Conservation (phyloP, 1,140 invertebrate species). For the Berghia stephanieae region DNA sequence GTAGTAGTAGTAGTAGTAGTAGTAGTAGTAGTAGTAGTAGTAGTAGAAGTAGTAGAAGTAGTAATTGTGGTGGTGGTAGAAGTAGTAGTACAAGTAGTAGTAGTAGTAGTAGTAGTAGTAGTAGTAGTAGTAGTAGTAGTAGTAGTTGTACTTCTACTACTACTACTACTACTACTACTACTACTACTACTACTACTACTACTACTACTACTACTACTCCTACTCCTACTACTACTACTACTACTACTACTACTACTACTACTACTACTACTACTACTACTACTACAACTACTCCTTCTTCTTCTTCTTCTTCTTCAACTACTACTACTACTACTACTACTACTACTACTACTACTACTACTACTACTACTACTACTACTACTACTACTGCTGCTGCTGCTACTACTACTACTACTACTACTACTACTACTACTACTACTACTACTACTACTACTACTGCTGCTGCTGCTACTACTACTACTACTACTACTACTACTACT, state of each 20-base stretch:
- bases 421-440: constrained; percentile 7
- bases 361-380: constrained; percentile 7
- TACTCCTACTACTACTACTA: too few relatives aligned
- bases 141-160: not conserved
- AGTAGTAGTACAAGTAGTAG: not conserved
- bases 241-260: not conserved
- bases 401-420: constrained; percentile 8
- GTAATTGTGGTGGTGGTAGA: too few relatives aligned
- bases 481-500: constrained; percentile 7
- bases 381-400: constrained; percentile 4
- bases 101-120: not conserved
- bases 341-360: constrained; percentile 8
- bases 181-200: too few relatives aligned
- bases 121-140: not conserved
- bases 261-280: constrained; percentile 21
- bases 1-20: constrained; percentile 7
- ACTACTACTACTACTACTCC: too few relatives aligned
- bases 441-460: constrained; percentile 11
- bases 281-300: too few relatives aligned
- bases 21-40: constrained; percentile 7
- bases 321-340: constrained; percentile 7
- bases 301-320: not conserved
- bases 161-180: constrained; percentile 8
- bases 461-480: not conserved
- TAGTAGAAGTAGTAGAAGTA: not conserved